phyloP scores from a whole-genome alignment of 2,888 invertebrate genomes.

The Meteorus colon region DNA sequence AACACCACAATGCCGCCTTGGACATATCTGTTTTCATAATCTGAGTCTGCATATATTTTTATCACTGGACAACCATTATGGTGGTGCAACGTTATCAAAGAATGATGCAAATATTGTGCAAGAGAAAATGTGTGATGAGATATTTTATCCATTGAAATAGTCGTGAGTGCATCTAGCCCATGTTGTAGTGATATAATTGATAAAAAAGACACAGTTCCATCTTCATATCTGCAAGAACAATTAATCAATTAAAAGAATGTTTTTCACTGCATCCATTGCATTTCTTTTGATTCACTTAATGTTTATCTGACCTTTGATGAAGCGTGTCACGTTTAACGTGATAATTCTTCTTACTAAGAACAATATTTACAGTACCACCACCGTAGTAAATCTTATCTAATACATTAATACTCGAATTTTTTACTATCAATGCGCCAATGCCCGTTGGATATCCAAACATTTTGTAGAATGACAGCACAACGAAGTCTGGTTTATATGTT shows the following conservation, averaged over 20 bases:
- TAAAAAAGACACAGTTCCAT: conserved; percentile 92
- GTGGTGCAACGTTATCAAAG: conserved; percentile 80
- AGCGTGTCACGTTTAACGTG: conserved; percentile 82
- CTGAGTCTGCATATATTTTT: conserved; percentile 83
- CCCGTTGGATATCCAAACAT: conserved; percentile 98
- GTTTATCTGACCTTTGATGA: conserved; percentile 80
- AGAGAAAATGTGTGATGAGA: conserved; percentile 84
- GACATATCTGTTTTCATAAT: conserved; percentile 76
- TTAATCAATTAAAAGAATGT: conserved; percentile 32
- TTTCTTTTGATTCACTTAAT: conserved; percentile 18
- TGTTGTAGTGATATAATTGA: conserved; percentile 87
- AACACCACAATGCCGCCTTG: conserved; percentile 95
- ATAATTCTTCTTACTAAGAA: conserved; percentile 81
- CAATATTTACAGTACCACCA: conserved; percentile 94
- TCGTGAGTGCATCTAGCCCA: conserved; percentile 85
- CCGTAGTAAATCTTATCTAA: conserved; percentile 89
- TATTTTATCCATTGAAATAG: conserved; percentile 78
- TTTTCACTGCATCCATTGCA: neutral
- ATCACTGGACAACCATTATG: conserved; percentile 82
- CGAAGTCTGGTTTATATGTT: conserved; percentile 87
- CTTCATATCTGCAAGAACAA: conserved; percentile 84
- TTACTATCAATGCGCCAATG: conserved; percentile 90
- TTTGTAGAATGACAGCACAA: conserved; percentile 96
- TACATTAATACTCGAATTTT: conserved; percentile 77
- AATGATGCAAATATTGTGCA: conserved; percentile 82